Evolutionary conservation across 2,888 invertebrate genomes (phyloP), one percentile per base, ranked within the genome.

Genomic region (Euspilapteryx auroguttella): DNA sequence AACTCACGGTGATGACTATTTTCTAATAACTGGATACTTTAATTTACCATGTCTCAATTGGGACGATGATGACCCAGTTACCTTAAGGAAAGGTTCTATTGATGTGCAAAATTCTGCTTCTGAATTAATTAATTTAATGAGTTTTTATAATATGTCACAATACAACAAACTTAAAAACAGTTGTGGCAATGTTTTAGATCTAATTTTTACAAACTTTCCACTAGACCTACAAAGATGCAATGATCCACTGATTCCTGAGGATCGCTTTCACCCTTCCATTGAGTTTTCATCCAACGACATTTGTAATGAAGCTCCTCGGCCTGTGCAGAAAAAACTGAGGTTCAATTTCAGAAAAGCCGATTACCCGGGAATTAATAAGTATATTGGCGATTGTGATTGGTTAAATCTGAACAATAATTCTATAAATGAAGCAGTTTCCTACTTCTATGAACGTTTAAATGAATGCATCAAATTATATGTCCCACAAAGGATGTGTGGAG

Each of bases 181-280:
- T 8, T 22, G 27, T 10, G 14, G 12, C 12, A 28, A 28, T 14
- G 14, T 22, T 10, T 13, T 28, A 14, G 22, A 28, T 14, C 22
- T 28, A 6, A 9, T 28, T 2, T 28, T 21, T 13, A 10, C n/a
- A 11, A 28, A 28, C 8, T 28, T 28, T n/a, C 2, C 12, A n/a
- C 2, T 28, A 3, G n/a, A 28, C 3, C 5, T 21, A 3, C 10
- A n/a, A 6, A 5, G 12, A n/a, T n/a, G n/a, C n/a, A n/a, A n/a
- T n/a, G n/a, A n/a, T n/a, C 2, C 2, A 14, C 10, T 14, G 3
- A 8, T 28, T 10, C 3, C n/a, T 3, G 21, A 28, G n/a, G 27
- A 28, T n/a, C n/a, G 14, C 3, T 22, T 22, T 14, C 27, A 28
- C 14, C 2, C 22, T n/a, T 2, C 27, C 1, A 5, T 28, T 4